Evolutionary conservation across 2,113 vertebrate genomes (phyloP).

Genomic region (Seriola quinqueradiata): DNA sequence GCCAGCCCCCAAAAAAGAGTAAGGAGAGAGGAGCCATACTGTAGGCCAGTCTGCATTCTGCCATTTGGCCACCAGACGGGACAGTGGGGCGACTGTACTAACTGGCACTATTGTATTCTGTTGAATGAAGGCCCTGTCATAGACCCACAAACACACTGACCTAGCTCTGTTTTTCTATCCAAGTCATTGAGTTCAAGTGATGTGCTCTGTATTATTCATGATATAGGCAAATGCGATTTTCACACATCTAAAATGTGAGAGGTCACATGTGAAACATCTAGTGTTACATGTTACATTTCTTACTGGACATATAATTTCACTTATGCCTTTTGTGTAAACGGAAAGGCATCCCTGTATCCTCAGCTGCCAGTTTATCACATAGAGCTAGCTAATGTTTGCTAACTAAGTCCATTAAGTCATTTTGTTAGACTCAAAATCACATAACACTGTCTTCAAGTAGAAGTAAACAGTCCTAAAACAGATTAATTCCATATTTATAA

Average conservation of each 20-base stretch:
- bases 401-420: background rate
- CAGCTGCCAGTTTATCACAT: too few species aligned
- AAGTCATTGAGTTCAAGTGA: slow-evolving; percentile 25
- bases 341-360: too few species aligned
- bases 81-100: slow-evolving; percentile 74
- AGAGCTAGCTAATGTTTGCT: background rate
- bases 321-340: too few species aligned
- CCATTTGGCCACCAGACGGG: slow-evolving; percentile 68
- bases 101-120: slow-evolving; percentile 74
- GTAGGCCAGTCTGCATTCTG: slow-evolving; percentile 68
- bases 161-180: slow-evolving; percentile 35
- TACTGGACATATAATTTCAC: too few species aligned
- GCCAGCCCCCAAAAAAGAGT: slow-evolving; percentile 15
- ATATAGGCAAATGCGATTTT: background rate
- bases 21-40: slow-evolving; percentile 50
- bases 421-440: background rate
- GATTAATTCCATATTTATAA: background rate
- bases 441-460: background rate
- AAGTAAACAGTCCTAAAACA: background rate
- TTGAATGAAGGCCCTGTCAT: slow-evolving; percentile 71
- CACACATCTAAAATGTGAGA: background rate
- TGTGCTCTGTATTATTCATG: slow-evolving; percentile 14
- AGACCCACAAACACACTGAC: slow-evolving; percentile 66
- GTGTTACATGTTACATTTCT: background rate
- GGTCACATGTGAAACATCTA: background rate